Base-by-base conservation (phyloP, 2,888 invertebrate genomes). In the Byasa hedistus region DNA sequence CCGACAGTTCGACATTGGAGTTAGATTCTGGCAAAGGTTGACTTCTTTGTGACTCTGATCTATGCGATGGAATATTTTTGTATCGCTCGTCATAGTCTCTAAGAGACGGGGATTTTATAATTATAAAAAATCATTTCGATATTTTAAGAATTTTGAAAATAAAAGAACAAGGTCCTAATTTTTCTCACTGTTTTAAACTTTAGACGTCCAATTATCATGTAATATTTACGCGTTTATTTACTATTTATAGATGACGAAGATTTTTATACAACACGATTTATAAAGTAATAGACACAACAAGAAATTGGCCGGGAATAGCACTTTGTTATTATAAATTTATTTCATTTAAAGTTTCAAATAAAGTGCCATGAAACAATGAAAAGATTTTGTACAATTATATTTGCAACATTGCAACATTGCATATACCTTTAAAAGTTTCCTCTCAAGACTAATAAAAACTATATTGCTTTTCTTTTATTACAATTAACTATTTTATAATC, bases 1-100 rank as follows among this genome's bases (percentile, higher is more conserved):
- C 80, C 78, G 82, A 82, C 75, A 73, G 74, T 75, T 78, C 76
- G 80, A 78, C 81, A 82, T 83, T 80, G 79, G 75, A 72, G 70
- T 69, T 73, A 74, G 72, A 71, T 80, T 84, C 74, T 82, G 85
- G 81, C 84, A 85, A 72, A 77, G 77, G 75, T 70, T 71, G 69
- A 68, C 72, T 69, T 70, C 69, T 71, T 66, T 73, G 70, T 75
- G 80, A 79, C 78, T 79, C 75, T 83, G 85, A 85, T 83, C 76
- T 79, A 84, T 76, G 76, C 72, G 76, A 72, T 69, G 70, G 74
- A 78, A 84, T 83, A 80, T 81, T 79, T 78, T 76, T 70, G 68
- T 70, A 71, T 71, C 72, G 68, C 62, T 44, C 48, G 66, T 56
- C 55, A 66, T 55, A 22, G 12, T 8, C 12, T 54, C 22, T 23